Evolutionary conservation across 2,113 vertebrate genomes (phyloP).

Genomic region (Thermophis baileyi): DNA sequence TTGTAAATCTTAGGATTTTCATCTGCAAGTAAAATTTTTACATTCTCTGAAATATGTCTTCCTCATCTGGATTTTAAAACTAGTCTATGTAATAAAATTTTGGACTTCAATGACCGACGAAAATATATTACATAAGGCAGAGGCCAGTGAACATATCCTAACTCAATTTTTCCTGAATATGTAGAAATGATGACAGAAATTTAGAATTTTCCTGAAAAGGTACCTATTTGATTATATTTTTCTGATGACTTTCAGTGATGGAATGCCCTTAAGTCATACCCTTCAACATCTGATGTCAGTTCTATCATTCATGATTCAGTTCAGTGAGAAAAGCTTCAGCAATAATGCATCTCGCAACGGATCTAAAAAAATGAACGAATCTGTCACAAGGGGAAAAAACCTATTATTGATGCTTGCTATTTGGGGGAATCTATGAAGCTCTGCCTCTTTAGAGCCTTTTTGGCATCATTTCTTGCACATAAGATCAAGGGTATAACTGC

Average conservation of each 20-base stretch:
- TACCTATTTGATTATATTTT: background rate
- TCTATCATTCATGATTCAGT: conserved; percentile 35
- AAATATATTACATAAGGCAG: background rate
- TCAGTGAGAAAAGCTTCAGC: background rate
- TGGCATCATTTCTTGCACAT: conserved; percentile 21
- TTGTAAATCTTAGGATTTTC: background rate
- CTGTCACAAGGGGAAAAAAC: background rate
- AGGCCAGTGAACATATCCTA: rapidly evolving
- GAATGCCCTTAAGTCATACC: background rate
- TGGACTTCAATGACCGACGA: background rate
- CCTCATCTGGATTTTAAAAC: background rate
- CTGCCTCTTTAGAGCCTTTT: background rate
- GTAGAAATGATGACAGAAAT: background rate
- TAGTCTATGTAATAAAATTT: background rate
- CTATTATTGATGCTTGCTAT: background rate
- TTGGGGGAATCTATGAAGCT: conserved; percentile 42
- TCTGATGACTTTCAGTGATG: background rate
- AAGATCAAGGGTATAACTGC: conserved; percentile 46
- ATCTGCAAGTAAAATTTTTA: background rate
- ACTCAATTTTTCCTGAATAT: background rate
- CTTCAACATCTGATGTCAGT: background rate
- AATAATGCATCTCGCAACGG: background rate
- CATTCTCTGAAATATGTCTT: background rate
- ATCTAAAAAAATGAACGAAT: background rate
- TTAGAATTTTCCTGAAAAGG: background rate